These are phyloP conservation scores for Styela plicata DNA, from an alignment of 23 tunicate genomes.

Conservation along the genomic window DNA sequence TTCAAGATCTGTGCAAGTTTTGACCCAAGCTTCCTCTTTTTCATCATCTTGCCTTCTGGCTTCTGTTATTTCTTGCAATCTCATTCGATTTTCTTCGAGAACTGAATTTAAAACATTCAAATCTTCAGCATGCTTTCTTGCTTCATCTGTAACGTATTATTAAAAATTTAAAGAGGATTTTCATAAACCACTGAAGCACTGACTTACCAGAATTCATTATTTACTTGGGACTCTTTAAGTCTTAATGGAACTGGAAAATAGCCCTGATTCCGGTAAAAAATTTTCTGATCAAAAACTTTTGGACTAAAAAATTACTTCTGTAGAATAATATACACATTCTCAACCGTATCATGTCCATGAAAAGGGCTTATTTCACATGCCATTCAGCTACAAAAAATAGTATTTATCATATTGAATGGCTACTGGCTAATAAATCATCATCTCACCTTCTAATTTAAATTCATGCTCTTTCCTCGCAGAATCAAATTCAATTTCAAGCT, in stretches of 20 bases:
- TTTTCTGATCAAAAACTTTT: too few species aligned
- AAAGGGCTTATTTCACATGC: too few species aligned
- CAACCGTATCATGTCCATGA: too few species aligned
- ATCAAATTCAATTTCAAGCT: constrained; percentile 22
- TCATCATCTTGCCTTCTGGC: not conserved
- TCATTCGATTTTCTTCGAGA: constrained; percentile 19
- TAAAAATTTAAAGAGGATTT: not conserved
- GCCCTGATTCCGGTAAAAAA: too few species aligned
- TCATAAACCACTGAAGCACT: too few species aligned
- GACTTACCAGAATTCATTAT: too few species aligned
- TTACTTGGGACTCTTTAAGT: too few species aligned
- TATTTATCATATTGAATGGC: too few species aligned
- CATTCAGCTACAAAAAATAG: too few species aligned
- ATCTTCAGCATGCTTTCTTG: constrained; percentile 18
- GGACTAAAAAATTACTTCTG: too few species aligned
- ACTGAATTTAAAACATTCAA: constrained; percentile 11
- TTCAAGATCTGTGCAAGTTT: constrained; percentile 47
- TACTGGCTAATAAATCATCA: not conserved
- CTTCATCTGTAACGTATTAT: not conserved
- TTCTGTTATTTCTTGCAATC: constrained; percentile 8
- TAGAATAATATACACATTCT: too few species aligned
- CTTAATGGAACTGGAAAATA: too few species aligned
- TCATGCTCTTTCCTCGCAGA: constrained; percentile 22
- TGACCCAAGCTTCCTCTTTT: constrained; percentile 58
- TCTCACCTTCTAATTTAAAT: constrained; percentile 11